Conservation (phyloP, 2,113 vertebrate genomes). For the Dolichotis patagonum region DNA sequence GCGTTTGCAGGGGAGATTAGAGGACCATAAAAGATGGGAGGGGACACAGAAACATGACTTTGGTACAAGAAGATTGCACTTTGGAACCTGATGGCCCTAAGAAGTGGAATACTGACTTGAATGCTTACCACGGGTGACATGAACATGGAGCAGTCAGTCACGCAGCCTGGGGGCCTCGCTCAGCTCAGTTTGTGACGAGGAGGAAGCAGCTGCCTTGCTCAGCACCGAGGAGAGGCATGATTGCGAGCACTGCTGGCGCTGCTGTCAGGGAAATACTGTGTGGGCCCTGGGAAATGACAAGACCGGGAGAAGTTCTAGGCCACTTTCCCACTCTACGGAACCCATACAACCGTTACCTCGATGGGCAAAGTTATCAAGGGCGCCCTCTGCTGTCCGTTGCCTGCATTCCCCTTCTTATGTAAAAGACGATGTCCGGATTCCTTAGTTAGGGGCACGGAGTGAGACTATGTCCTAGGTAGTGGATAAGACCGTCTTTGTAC, state of each 20-base stretch:
- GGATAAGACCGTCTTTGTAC: not conserved
- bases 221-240: not conserved
- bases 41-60: not conserved
- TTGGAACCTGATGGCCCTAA: not conserved
- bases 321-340: not conserved
- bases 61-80: not conserved
- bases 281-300: not conserved
- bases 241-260: no score
- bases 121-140: not conserved
- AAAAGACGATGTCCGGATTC: fast-evolving
- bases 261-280: not conserved
- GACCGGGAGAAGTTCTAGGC: not conserved
- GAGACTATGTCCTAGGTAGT: not conserved
- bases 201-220: not conserved
- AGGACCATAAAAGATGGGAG: not conserved
- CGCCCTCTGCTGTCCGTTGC: constrained; percentile 64
- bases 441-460: not conserved
- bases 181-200: not conserved
- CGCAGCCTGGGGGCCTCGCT: no score
- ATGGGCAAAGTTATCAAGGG: not conserved
- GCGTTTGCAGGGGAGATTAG: not conserved
- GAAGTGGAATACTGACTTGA: not conserved
- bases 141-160: not conserved
- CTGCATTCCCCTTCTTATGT: not conserved
- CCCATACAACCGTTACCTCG: not conserved